Percentiles rank a stretch among this genome's conserved stretches.
phyloP scores from a whole-genome alignment of 2,797 vertebrate genomes.

The Cossypha heuglini region DNA sequence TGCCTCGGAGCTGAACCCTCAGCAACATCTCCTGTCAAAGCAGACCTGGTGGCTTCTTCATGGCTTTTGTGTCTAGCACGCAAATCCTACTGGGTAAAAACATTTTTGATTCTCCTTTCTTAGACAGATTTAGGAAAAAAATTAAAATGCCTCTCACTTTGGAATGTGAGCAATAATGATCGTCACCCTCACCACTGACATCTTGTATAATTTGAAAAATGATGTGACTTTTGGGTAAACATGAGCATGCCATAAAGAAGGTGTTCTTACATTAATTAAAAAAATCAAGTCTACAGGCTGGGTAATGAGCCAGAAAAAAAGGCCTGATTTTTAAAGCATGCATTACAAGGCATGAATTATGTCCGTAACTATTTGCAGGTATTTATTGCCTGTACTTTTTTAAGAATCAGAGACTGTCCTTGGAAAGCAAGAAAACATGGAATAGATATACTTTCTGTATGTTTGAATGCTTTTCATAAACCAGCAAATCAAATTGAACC shows the following conservation, averaged over 20 bases:
- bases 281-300: slow-evolving; percentile 42
- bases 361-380: neutral
- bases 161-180: slow-evolving; percentile 50
- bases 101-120: neutral
- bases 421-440: neutral
- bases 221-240: slow-evolving; percentile 71
- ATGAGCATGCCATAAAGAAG: slow-evolving; percentile 57
- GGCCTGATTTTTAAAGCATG: slow-evolving; percentile 52
- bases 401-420: neutral
- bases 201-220: slow-evolving; percentile 73
- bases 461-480: neutral
- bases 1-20: neutral
- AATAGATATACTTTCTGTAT: neutral
- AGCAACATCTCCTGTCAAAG: neutral
- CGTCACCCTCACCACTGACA: slow-evolving; percentile 54
- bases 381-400: neutral
- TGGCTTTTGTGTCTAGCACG: neutral
- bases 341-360: slow-evolving; percentile 60
- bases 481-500: neutral
- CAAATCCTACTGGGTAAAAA: neutral
- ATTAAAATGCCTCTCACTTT: neutral
- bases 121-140: neutral
- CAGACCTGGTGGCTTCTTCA: neutral
- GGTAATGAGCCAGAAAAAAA: slow-evolving; percentile 70
- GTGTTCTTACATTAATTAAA: slow-evolving; percentile 70